These are phyloP conservation scores for Apodemus sylvaticus DNA, from an alignment of 2,113 vertebrate species.

Conservation along the genomic window DNA sequence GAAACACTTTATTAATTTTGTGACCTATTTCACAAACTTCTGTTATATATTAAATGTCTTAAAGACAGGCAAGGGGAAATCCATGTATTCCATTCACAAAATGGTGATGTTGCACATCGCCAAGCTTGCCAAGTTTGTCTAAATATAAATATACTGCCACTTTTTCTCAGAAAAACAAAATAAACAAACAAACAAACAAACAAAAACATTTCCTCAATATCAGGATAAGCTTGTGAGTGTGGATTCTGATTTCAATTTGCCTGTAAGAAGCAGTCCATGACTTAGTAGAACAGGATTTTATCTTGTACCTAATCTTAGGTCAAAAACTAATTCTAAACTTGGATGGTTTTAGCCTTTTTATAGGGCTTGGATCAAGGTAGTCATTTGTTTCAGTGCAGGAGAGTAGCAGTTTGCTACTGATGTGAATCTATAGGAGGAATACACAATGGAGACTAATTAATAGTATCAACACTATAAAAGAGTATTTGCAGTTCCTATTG, in stretches of 20 bases:
- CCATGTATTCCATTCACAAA: neutral
- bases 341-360: neutral
- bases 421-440: neutral
- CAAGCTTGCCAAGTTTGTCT: neutral
- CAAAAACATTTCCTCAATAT: neutral
- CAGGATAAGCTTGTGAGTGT: neutral
- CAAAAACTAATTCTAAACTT: neutral
- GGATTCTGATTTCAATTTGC: neutral
- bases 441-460: neutral
- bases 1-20: neutral
- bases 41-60: neutral
- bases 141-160: neutral
- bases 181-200: no score
- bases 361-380: neutral
- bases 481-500: neutral
- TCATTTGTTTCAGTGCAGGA: neutral
- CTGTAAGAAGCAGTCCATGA: neutral
- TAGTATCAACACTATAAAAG: neutral
- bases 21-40: neutral
- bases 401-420: neutral
- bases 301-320: neutral
- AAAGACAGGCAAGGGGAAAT: neutral
- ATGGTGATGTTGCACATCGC: neutral
- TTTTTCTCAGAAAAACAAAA: neutral
- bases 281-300: neutral